These are phyloP conservation scores for Prunella strophiata DNA, from an alignment of 2,797 vertebrate genomes.

Conservation along the genomic window DNA sequence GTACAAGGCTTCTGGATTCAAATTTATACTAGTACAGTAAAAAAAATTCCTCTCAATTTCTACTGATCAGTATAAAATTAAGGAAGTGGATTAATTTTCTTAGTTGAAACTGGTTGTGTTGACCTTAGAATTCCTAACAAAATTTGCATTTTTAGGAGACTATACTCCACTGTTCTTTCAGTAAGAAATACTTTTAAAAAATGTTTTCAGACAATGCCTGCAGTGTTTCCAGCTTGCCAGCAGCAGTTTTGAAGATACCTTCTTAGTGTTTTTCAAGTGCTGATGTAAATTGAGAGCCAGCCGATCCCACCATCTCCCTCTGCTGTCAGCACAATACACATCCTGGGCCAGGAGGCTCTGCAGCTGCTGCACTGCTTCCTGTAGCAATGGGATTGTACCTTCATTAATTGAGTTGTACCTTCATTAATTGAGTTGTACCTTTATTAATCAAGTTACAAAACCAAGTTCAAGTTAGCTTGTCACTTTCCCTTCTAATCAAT, in stretches of 20 bases:
- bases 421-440: neutral
- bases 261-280: conserved; percentile 86
- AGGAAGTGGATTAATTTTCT: neutral
- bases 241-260: conserved; percentile 74
- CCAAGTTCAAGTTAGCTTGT: neutral
- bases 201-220: neutral
- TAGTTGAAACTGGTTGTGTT: neutral
- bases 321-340: conserved; percentile 88
- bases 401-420: neutral
- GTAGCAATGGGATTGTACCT: neutral
- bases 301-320: conserved; percentile 97
- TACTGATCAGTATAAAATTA: neutral
- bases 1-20: neutral
- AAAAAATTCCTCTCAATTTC: neutral
- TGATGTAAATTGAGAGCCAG: conserved; percentile 94
- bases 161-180: neutral
- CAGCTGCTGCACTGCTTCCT: conserved; percentile 90
- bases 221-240: neutral
- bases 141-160: neutral
- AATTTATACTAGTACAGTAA: neutral
- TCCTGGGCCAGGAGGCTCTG: conserved; percentile 84
- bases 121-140: neutral
- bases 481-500: neutral
- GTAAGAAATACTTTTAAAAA: neutral
- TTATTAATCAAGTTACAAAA: neutral